Conservation (phyloP, 2,113 vertebrate species). For the Solea solea region DNA sequence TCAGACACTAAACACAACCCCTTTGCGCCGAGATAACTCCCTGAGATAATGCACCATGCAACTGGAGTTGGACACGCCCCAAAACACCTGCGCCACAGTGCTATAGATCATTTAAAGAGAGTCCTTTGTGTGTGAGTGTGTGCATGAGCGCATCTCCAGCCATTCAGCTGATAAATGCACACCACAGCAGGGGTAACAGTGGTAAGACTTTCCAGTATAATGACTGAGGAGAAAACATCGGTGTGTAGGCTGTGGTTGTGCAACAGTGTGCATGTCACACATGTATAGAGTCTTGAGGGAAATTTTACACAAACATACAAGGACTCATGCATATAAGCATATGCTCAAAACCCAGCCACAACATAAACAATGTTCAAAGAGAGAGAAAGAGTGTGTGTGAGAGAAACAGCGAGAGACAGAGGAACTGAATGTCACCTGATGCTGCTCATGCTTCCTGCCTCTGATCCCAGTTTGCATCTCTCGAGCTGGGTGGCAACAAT, state of each 20-base stretch:
- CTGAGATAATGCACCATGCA: no score
- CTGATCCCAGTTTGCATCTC: conserved; percentile 98
- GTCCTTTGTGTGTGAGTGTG: no score
- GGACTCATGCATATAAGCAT: neutral
- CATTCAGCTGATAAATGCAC: no score
- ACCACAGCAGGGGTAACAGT: no score
- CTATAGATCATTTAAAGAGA: no score
- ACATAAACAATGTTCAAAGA: neutral
- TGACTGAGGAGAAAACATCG: no score
- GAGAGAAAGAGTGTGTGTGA: neutral
- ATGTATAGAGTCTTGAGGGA: conserved; percentile 17
- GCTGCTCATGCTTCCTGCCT: conserved; percentile 97
- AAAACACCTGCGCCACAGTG: no score
- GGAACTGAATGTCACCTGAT: conserved; percentile 86
- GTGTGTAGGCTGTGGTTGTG: neutral
- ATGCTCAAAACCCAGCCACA: neutral
- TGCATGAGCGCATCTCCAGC: no score
- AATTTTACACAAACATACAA: conserved; percentile 20
- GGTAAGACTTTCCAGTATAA: no score
- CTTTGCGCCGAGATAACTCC: no score
- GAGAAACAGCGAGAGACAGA: neutral
- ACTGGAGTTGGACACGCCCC: no score
- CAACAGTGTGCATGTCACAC: conserved; percentile 7
- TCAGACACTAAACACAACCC: no score
- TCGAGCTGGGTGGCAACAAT: conserved; percentile 97